Base-by-base conservation (phyloP, 2,888 invertebrate species). In the Coenonympha glycerion region DNA sequence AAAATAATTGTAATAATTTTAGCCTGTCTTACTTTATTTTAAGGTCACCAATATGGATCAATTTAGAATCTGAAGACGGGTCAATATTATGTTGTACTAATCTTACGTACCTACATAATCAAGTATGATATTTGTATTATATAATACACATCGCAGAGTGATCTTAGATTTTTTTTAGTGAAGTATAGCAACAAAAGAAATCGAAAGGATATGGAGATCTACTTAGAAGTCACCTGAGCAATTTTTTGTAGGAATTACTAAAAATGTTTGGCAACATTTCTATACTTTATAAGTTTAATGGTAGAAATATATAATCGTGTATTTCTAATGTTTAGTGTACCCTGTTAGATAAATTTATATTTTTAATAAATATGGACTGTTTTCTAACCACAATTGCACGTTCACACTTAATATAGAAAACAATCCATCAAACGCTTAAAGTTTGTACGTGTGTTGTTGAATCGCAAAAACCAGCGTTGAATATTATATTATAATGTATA, bases 391-490 rank as follows among this genome's bases (percentile, higher is more conserved):
- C 54, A 45, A 39, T 52, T 30, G 55, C n/a, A n/a, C n/a, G 47
- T 51, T 54, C 50, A 31, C 33, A 52, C 51, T 56, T 45, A 47
- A 51, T 58, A 62, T 64, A 62, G 61, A 62, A 59, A 62, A 60
- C 60, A 60, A 53, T 65, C 60, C 60, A 62, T 63, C 52, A 53
- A 63, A 72, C 61, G 79, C 79, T 80, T 80, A 67, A 71, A 66
- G 62, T 76, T 71, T 74, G n/a, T n/a, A 73, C 67, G 68, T 76
- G 76, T 73, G 76, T 78, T 80, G 81, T 81, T 81, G 65, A 68
- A 66, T 73, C 76, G 76, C 76, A 34, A 66, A 63, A 72, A 78
- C 76, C 69, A 69, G 73, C 71, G 72, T 69, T 66, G 65, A 69
- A 65, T 74, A 65, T n/a, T n/a, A n/a, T n/a, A n/a, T n/a, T n/a